A percentile compares a stretch with the other conserved stretches of the same genome.
Conservation (phyloP, 2,888 invertebrate genomes). For the Alviniconcha strummeri region DNA sequence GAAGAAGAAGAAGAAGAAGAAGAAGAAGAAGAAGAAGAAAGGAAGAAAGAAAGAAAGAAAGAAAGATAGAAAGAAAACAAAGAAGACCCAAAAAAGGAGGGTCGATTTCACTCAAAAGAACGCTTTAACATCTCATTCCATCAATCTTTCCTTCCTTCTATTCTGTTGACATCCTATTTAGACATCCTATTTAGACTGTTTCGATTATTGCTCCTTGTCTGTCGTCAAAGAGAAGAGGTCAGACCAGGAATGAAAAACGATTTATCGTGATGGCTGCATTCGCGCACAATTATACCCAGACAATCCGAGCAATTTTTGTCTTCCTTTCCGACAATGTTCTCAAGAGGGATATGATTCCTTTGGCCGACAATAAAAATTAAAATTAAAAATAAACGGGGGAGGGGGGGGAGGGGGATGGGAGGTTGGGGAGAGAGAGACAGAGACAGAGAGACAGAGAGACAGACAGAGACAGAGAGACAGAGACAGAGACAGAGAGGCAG, state of each 20-base stretch:
- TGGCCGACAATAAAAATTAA: not conserved
- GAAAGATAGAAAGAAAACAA: not conserved
- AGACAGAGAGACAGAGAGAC: not conserved
- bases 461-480: not conserved
- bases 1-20: constrained; percentile 8
- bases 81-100: not conserved
- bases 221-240: too few species aligned
- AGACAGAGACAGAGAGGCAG: constrained; percentile 3
- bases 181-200: too few species aligned
- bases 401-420: not conserved
- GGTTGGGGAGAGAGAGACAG: constrained; percentile 1
- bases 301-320: too few species aligned
- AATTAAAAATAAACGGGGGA: not conserved
- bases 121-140: not conserved
- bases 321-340: too few species aligned
- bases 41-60: not conserved
- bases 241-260: too few species aligned
- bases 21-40: not conserved
- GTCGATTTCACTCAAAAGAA: not conserved
- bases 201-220: too few species aligned
- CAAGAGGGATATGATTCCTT: too few species aligned
- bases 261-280: too few species aligned
- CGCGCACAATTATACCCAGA: not conserved
- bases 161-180: not conserved
- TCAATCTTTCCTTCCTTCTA: not conserved